A percentile compares a stretch with the other conserved stretches of the same genome.
phyloP scores from a whole-genome alignment of 2,888 invertebrate genomes.

The Zygothrica quintamaculata region DNA sequence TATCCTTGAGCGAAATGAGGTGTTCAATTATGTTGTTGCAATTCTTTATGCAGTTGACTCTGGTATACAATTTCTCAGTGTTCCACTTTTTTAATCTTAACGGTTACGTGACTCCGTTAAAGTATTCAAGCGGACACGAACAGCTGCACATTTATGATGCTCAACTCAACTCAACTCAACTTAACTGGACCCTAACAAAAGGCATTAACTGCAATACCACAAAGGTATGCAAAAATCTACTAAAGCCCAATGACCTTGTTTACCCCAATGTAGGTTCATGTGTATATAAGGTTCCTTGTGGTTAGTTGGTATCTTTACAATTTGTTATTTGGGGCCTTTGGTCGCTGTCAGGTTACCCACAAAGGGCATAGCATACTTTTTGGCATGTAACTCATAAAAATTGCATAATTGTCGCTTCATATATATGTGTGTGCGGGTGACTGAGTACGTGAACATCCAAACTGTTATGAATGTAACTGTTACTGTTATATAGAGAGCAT shows the following conservation, averaged over 20 bases:
- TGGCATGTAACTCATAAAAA: constrained; percentile 64
- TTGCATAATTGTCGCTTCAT: constrained; percentile 66
- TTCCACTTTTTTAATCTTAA: constrained; percentile 21
- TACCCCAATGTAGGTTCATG: constrained; percentile 10
- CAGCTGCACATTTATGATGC: constrained; percentile 38
- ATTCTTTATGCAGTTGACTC: constrained; percentile 10
- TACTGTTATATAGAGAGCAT: constrained; percentile 6
- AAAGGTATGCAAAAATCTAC: constrained; percentile 22
- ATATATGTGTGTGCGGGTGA: constrained; percentile 5
- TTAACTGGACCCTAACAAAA: constrained; percentile 9
- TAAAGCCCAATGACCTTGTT: constrained; percentile 42
- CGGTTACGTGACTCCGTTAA: constrained; percentile 17
- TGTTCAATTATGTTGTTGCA: constrained; percentile 34
- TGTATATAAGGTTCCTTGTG: constrained; percentile 6
- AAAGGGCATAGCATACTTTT: constrained; percentile 61
- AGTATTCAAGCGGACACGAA: constrained; percentile 2
- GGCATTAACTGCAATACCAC: constrained; percentile 17
- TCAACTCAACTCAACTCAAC: constrained; percentile 20
- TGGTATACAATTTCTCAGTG: constrained; percentile 26
- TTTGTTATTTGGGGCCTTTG: constrained; percentile 36
- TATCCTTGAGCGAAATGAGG: not conserved
- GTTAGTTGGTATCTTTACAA: constrained; percentile 24
- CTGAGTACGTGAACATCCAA: not conserved
- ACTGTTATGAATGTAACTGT: constrained; percentile 35
- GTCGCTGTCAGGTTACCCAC: constrained; percentile 38